Conservation (phyloP, 2,888 invertebrate species). For the Chaetogeoica ovagalla region DNA sequence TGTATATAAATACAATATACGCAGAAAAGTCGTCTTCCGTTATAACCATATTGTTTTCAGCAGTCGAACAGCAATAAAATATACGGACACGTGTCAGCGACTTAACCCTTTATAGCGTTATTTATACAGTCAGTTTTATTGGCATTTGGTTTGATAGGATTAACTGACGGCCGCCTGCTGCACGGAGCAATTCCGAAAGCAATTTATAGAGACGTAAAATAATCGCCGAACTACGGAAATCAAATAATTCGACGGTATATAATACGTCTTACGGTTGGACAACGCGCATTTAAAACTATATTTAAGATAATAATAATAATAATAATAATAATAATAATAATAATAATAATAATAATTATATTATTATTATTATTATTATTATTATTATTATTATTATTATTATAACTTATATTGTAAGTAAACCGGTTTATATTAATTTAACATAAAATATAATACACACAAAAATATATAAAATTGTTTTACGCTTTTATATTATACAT, state of each 20-base stretch:
- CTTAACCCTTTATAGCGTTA: slow-evolving; percentile 39
- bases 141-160: slow-evolving; percentile 20
- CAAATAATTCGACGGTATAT: slow-evolving; percentile 1
- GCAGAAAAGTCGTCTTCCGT: slow-evolving; percentile 23
- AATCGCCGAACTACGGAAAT: slow-evolving; percentile 21
- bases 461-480: no score
- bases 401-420: no score
- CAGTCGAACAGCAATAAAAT: slow-evolving; percentile 40
- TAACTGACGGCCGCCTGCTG: slow-evolving; percentile 16
- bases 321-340: no score
- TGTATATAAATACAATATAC: background rate
- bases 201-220: slow-evolving; percentile 24
- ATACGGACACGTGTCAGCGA: slow-evolving; percentile 41
- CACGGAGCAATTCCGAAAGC: slow-evolving; percentile 8
- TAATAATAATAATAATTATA: no score
- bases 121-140: slow-evolving; percentile 15
- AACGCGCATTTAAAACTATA: no score
- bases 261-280: no score
- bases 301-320: no score
- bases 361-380: no score
- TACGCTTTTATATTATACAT: no score
- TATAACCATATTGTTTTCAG: slow-evolving; percentile 15
- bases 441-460: no score
- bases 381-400: no score
- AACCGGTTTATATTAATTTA: no score